Evolutionary conservation across 2,797 vertebrate species (phyloP).

Genomic region (Danio choprae): DNA sequence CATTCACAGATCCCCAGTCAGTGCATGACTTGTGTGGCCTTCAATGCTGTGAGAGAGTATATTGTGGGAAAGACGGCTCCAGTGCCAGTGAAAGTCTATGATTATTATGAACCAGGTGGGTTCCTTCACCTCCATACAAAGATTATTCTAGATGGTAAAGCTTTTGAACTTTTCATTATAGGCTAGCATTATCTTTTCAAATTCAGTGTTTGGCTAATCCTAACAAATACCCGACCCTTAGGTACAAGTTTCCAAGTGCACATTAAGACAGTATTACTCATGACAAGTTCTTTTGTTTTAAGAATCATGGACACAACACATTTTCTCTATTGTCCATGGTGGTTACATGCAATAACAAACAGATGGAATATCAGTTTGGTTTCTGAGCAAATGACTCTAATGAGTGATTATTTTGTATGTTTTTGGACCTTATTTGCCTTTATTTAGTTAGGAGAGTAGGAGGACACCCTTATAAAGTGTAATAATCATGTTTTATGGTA

Average conservation of each 20-base stretch:
- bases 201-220: too few relatives aligned
- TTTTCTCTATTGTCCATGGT: background rate
- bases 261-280: background rate
- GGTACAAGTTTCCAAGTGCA: background rate
- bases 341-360: background rate
- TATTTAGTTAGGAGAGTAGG: too few relatives aligned
- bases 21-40: constrained; percentile 91
- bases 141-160: background rate
- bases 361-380: background rate
- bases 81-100: constrained; percentile 90
- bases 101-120: constrained; percentile 95
- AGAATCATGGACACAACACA: background rate
- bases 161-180: background rate
- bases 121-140: background rate
- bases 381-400: constrained; percentile 1
- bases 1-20: constrained; percentile 86
- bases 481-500: too few relatives aligned
- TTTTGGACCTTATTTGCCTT: too few relatives aligned
- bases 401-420: background rate
- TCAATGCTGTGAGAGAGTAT: constrained; percentile 88
- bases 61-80: constrained; percentile 94
- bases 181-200: too few relatives aligned
- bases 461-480: too few relatives aligned
- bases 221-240: background rate
- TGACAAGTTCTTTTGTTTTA: background rate